Conservation (phyloP, 2,888 invertebrate genomes). For the Cabera pusaria region DNA sequence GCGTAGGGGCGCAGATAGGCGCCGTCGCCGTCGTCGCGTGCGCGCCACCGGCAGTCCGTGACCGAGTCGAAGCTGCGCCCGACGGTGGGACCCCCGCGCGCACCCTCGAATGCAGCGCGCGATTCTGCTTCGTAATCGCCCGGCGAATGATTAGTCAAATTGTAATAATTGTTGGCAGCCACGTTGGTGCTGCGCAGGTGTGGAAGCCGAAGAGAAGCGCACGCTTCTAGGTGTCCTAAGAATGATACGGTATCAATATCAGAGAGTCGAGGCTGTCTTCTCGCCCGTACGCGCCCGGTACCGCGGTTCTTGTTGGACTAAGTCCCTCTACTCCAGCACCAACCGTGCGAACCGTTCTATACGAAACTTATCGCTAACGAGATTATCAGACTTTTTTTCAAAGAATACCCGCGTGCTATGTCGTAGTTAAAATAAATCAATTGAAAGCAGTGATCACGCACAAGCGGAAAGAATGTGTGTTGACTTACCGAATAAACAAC, state of each 20-base stretch:
- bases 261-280: slow-evolving; percentile 36
- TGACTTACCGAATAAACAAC: slow-evolving; percentile 68
- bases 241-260: slow-evolving; percentile 65
- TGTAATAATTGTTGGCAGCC: slow-evolving; percentile 82
- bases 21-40: slow-evolving; percentile 77
- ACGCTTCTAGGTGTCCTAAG: slow-evolving; percentile 83
- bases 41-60: slow-evolving; percentile 74
- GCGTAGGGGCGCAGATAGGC: slow-evolving; percentile 72
- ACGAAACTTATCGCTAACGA: slow-evolving; percentile 10
- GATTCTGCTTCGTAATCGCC: slow-evolving; percentile 67
- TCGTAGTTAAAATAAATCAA: slow-evolving; percentile 52
- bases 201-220: slow-evolving; percentile 73
- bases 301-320: slow-evolving; percentile 23
- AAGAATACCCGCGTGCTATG: no score
- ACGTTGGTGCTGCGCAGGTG: slow-evolving; percentile 76
- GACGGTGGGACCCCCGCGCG: slow-evolving; percentile 57
- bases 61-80: slow-evolving; percentile 79
- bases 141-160: slow-evolving; percentile 80
- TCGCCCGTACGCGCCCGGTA: slow-evolving; percentile 71
- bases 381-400: slow-evolving; percentile 5
- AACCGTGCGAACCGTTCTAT: slow-evolving; percentile 33
- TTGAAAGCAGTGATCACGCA: slow-evolving; percentile 80
- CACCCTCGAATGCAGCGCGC: slow-evolving; percentile 56
- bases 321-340: slow-evolving; percentile 34
- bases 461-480: slow-evolving; percentile 82